Conservation (phyloP, 2,113 vertebrate genomes). For the Xyliphius kryptos region DNA sequence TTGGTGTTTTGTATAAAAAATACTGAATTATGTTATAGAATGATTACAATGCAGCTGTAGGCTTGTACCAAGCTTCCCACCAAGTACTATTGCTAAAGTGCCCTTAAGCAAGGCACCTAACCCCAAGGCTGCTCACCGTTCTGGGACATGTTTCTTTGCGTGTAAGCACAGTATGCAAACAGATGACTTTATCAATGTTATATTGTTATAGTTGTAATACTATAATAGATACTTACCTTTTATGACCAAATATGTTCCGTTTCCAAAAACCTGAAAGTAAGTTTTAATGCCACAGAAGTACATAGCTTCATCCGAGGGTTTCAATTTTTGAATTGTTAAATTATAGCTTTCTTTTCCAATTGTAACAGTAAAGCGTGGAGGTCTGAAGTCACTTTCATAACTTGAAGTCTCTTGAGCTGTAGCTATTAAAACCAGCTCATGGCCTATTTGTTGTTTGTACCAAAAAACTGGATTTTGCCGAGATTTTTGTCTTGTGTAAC, state of each 20-base stretch:
- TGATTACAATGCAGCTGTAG: too few species aligned
- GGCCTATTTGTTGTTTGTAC: constrained; percentile 20
- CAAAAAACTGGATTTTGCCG: neutral
- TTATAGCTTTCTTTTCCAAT: neutral
- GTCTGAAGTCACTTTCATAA: neutral
- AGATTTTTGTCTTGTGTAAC: neutral
- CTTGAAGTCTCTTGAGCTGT: neutral
- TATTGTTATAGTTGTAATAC: neutral
- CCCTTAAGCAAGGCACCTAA: too few species aligned
- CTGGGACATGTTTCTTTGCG: too few species aligned
- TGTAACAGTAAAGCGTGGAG: neutral
- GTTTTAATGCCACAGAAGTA: constrained; percentile 15
- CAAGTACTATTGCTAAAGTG: too few species aligned
- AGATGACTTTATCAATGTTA: neutral
- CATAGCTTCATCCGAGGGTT: constrained; percentile 16
- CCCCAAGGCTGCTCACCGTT: too few species aligned
- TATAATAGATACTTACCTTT: constrained; percentile 14
- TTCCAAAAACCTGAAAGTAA: constrained; percentile 9
- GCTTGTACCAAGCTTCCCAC: too few species aligned
- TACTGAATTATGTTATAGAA: too few species aligned
- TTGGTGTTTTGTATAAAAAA: too few species aligned
- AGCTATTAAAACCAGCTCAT: neutral
- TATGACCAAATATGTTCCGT: constrained; percentile 16
- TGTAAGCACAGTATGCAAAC: too few species aligned
- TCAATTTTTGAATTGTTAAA: constrained; percentile 9